These are phyloP conservation scores for Ophion ventricosus DNA, from an alignment of 2,888 invertebrate genomes.

Conservation along the genomic window DNA sequence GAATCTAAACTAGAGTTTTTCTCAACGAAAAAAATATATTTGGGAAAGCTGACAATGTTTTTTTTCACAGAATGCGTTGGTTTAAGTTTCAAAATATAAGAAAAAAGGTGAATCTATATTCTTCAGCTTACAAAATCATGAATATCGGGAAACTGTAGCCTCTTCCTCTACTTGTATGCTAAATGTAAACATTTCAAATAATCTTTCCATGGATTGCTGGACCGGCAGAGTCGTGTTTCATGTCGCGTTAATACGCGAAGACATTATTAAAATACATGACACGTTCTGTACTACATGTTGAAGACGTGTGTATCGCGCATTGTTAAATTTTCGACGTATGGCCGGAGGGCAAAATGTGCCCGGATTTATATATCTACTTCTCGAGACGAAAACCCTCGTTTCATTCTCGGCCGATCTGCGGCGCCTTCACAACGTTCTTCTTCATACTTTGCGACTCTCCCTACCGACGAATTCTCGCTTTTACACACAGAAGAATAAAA, in stretches of 20 bases:
- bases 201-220: too few species aligned
- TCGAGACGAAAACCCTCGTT: not conserved
- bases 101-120: too few species aligned
- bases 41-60: too few species aligned
- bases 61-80: too few species aligned
- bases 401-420: not conserved
- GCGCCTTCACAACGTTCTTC: not conserved
- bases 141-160: too few species aligned
- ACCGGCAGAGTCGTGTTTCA: too few species aligned
- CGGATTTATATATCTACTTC: slow-evolving; percentile 13
- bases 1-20: not conserved
- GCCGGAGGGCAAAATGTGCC: slow-evolving; percentile 31
- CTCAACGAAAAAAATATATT: not conserved
- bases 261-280: slow-evolving; percentile 6
- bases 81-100: too few species aligned
- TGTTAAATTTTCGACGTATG: slow-evolving; percentile 18
- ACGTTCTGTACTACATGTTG: not conserved
- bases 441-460: slow-evolving; percentile 18
- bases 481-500: not conserved
- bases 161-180: too few species aligned
- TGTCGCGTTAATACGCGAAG: not conserved
- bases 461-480: not conserved
- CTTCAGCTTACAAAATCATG: too few species aligned
- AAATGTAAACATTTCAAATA: too few species aligned
- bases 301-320: slow-evolving; percentile 19